Evolutionary conservation across 2,888 invertebrate species (phyloP).

Genomic region (Polydrusus cervinus): DNA sequence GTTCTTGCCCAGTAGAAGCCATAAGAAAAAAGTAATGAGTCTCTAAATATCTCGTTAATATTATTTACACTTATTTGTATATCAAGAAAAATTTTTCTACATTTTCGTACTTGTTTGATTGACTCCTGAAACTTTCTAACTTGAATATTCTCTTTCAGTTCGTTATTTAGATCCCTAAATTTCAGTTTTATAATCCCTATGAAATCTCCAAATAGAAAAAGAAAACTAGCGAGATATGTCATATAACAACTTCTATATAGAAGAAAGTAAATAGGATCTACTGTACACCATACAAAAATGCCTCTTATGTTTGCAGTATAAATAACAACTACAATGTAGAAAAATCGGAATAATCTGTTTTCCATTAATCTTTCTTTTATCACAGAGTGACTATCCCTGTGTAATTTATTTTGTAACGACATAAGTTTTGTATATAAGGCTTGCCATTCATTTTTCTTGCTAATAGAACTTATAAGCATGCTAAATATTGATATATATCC

Average conservation of each 20-base stretch:
- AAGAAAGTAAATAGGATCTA: not conserved
- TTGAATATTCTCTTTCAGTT: not conserved
- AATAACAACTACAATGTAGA: not conserved
- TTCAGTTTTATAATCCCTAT: not conserved
- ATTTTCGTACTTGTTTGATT: not conserved
- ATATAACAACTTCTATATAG: not conserved
- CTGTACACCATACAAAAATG: not conserved
- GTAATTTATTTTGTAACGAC: not conserved
- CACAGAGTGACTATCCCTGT: not conserved
- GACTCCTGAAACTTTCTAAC: no score
- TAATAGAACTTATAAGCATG: not conserved
- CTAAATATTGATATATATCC: not conserved
- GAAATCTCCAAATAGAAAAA: no score
- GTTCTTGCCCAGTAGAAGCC: not conserved
- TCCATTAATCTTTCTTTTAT: not conserved
- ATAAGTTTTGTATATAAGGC: not conserved
- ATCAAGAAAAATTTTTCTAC: not conserved
- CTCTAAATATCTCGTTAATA: not conserved
- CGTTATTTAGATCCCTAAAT: conserved; percentile 8
- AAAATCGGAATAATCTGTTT: not conserved
- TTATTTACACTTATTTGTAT: not conserved
- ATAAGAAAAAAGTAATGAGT: not conserved
- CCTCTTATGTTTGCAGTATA: not conserved
- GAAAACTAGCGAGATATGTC: not conserved
- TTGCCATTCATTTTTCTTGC: conserved; percentile 5